A percentile compares a stretch with the other conserved stretches of the same genome.
Evolutionary conservation across 2,888 invertebrate species (phyloP).

Genomic region (Aspidapion aeneum): DNA sequence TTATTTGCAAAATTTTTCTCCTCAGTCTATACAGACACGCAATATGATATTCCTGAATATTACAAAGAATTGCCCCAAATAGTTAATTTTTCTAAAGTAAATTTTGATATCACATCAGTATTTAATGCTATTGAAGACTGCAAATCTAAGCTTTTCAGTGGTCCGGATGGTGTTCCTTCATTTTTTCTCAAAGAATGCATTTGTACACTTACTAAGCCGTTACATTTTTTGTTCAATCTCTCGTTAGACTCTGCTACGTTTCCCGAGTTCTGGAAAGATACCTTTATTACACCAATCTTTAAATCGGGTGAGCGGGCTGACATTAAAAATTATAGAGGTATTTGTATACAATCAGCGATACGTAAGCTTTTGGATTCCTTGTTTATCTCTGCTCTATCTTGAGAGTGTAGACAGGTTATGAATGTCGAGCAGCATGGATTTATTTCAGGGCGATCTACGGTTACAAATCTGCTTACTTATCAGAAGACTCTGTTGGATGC

Average conservation of each 20-base stretch:
- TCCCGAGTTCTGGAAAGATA: constrained; percentile 1
- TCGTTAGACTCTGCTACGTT: constrained; percentile 1
- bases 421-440: too few species aligned
- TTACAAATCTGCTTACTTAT: too few species aligned
- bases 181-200: neutral
- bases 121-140: neutral
- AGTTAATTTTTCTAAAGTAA: neutral
- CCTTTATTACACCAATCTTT: constrained; percentile 2
- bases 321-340: constrained; percentile 1
- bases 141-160: neutral
- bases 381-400: too few species aligned
- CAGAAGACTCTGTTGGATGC: too few species aligned
- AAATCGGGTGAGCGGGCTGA: neutral
- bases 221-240: neutral
- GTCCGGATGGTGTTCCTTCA: neutral
- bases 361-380: neutral
- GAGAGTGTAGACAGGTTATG: too few species aligned
- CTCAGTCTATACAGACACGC: constrained; percentile 1
- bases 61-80: neutral
- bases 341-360: neutral
- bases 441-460: too few species aligned
- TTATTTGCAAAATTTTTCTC: constrained; percentile 1
- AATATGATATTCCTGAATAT: constrained; percentile 1
- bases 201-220: neutral
- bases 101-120: neutral